A percentile compares a stretch with the other conserved stretches of the same genome.
Conservation (phyloP, 2,888 invertebrate species). For the Bhutanitis thaidina region DNA sequence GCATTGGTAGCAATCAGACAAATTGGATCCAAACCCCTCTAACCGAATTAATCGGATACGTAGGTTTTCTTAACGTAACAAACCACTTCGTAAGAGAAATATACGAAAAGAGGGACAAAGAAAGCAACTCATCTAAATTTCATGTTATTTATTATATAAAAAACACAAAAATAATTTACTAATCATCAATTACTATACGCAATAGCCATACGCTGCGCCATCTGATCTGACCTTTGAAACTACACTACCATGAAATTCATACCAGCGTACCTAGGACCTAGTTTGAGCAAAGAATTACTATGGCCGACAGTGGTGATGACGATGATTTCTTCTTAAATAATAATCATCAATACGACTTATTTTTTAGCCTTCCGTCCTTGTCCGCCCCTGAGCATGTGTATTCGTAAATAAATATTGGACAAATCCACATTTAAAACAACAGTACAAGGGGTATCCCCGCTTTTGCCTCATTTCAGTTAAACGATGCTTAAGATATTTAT, state of each 20-base stretch:
- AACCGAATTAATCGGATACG: constrained; percentile 74
- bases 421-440: constrained; percentile 79
- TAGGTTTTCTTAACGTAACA: constrained; percentile 74
- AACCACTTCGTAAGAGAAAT: constrained; percentile 64
- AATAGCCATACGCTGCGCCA: too few relatives aligned
- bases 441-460: constrained; percentile 66
- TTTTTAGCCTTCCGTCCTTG: constrained; percentile 23
- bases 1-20: constrained; percentile 79
- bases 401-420: constrained; percentile 70
- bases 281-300: too few relatives aligned
- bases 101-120: constrained; percentile 27
- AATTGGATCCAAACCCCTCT: constrained; percentile 77
- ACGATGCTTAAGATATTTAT: constrained; percentile 78
- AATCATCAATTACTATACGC: too few relatives aligned
- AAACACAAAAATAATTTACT: too few relatives aligned
- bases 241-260: too few relatives aligned
- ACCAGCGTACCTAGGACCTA: too few relatives aligned
- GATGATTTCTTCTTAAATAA: neutral
- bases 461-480: constrained; percentile 73
- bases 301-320: too few relatives aligned
- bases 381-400: constrained; percentile 42
- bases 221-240: too few relatives aligned
- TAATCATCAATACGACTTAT: neutral
- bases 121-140: constrained; percentile 16
- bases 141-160: constrained; percentile 22